These are phyloP conservation scores for Syrmaticus mikado DNA, from an alignment of 2,113 vertebrate genomes.

Conservation along the genomic window DNA sequence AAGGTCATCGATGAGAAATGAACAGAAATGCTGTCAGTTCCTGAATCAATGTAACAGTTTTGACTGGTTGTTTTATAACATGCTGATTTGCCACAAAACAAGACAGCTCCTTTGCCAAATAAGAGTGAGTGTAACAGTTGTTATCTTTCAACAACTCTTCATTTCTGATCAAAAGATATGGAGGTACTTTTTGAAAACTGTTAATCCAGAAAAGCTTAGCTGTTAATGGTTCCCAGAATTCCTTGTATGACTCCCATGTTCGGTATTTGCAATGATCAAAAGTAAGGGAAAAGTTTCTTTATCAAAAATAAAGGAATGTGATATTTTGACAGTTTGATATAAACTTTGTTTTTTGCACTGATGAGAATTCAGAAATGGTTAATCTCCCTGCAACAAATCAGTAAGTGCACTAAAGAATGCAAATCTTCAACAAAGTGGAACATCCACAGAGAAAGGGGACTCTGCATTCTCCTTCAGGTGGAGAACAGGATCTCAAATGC, in stretches of 20 bases:
- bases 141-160: conserved; percentile 78
- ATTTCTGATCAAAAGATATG: conserved; percentile 75
- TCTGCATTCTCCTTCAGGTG: neutral
- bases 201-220: conserved; percentile 72
- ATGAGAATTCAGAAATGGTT: conserved; percentile 40
- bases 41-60: conserved; percentile 56
- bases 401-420: conserved; percentile 7
- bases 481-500: neutral
- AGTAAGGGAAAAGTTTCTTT: conserved; percentile 58
- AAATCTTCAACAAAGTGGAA: neutral
- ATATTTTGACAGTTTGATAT: conserved; percentile 66
- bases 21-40: conserved; percentile 55
- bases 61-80: conserved; percentile 69
- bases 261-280: conserved; percentile 74
- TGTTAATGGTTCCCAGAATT: conserved; percentile 73
- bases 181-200: conserved; percentile 74
- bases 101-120: conserved; percentile 70
- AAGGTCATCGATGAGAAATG: conserved; percentile 47
- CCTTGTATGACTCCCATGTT: conserved; percentile 46
- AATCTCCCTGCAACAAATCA: neutral
- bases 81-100: conserved; percentile 68
- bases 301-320: conserved; percentile 73
- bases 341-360: conserved; percentile 34
- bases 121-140: conserved; percentile 71
- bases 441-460: neutral